Evolutionary conservation across 2,797 vertebrate genomes (phyloP), one percentile per base, ranked within the genome.

Genomic region (Coregonus sp.): DNA sequence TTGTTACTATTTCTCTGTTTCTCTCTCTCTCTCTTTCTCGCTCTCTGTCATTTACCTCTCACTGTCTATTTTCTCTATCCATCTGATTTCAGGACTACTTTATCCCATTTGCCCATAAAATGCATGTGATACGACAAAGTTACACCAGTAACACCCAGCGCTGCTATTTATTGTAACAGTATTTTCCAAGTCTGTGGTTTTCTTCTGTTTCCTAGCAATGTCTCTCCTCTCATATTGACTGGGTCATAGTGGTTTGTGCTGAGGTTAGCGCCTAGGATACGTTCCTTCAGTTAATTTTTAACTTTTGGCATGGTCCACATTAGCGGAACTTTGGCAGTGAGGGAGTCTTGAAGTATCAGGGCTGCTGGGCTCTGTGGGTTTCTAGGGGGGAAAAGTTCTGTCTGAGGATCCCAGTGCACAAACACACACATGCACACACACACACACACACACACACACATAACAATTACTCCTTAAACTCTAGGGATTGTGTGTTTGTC

Each of bases 291-390:
- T 14, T 31, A 54, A 72, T 72, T 72, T 72, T 54, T 72, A 72
- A 52, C 70, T 15, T 51, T 50, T 50, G 69, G 69, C 40, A 20
- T 5, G 35, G 7, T 37, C n/a, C n/a, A 47, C 18, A 1, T 20
- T 7, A 70, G 69, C 40, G 0, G 40, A 59, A 73, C 51, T 37
- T 65, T 33, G 71, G 68, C 68, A 40, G 15, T 40, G 37, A 35
- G 29, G 68, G 79, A 15, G 56, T 70, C 61, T 63, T 59, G 73
- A 73, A 69, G 75, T 80, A 61, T 73, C 20, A 61, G 72, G 33
- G 25, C 56, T 73, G 78, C 69, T 59, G 74, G 47, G 33, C n/a
- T 63, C 5, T 63, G 18, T 40, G 40, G 40, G 9, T 47, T 47
- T 47, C 2, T 47, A 47, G 40, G 11, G 40, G 40, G 2, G 9